These are phyloP conservation scores for Polypedilum pembai DNA, from an alignment of 1,140 invertebrate species.

Conservation along the genomic window DNA sequence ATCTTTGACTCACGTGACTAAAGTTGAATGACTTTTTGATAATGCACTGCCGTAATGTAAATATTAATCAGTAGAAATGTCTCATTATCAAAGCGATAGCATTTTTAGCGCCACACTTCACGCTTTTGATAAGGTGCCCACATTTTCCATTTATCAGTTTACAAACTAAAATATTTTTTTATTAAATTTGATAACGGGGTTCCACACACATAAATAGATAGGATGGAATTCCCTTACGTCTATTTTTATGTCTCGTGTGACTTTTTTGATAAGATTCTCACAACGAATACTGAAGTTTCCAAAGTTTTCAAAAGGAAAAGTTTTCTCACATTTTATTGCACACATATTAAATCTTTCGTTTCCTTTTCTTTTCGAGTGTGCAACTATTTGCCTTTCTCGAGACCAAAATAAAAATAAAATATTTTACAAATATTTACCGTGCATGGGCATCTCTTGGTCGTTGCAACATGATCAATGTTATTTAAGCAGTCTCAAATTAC, in stretches of 20 bases:
- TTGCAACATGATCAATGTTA: background rate
- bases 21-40: constrained; percentile 2
- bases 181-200: constrained; percentile 17
- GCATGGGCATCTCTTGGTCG: background rate
- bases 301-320: background rate
- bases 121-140: constrained; percentile 1
- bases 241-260: background rate
- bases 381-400: background rate
- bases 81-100: constrained; percentile 15
- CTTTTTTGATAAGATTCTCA: background rate
- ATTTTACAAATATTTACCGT: background rate
- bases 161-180: constrained; percentile 18
- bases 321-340: constrained; percentile 16
- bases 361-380: background rate
- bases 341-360: constrained; percentile 26
- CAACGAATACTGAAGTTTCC: background rate
- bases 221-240: constrained; percentile 10
- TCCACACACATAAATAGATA: background rate
- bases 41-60: background rate
- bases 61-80: background rate
- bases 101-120: constrained; percentile 11
- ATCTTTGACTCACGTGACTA: background rate
- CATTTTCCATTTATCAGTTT: background rate
- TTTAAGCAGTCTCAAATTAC: background rate
- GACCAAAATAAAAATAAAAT: background rate